Evolutionary conservation across 2,888 invertebrate genomes (phyloP).

Genomic region (Polyommatus iphigenia): DNA sequence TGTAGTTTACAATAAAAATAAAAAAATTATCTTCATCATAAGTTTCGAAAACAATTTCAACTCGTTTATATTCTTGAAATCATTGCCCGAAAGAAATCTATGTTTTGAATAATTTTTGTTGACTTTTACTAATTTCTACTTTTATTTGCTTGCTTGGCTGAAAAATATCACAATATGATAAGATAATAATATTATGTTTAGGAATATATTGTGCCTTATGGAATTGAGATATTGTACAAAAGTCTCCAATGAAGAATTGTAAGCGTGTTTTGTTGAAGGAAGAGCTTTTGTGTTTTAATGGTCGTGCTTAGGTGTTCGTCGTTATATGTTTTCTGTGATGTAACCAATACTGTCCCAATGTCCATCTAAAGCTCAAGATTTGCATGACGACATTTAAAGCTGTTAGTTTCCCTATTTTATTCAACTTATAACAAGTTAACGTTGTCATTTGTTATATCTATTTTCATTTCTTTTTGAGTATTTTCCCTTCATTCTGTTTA

Average conservation of each 20-base stretch:
- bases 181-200: not conserved
- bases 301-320: not conserved
- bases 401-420: slow-evolving; percentile 30
- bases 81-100: not conserved
- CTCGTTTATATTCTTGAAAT: not conserved
- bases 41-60: not conserved
- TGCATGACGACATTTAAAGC: slow-evolving; percentile 51
- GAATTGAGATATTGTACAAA: not conserved
- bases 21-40: not conserved
- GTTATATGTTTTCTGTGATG: slow-evolving; percentile 1
- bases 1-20: not conserved
- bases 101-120: too few relatives aligned
- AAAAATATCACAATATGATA: not conserved
- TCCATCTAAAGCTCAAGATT: slow-evolving; percentile 20
- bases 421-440: not conserved
- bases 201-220: not conserved
- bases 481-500: not conserved
- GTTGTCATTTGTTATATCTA: slow-evolving; percentile 7
- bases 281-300: not conserved
- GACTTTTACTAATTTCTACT: not conserved
- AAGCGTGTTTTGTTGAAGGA: not conserved
- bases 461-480: not conserved
- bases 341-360: slow-evolving; percentile 42
- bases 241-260: not conserved
- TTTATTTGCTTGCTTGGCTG: not conserved